Evolutionary conservation across 2,888 invertebrate species (phyloP).

Genomic region (Parthenolecanium corni): DNA sequence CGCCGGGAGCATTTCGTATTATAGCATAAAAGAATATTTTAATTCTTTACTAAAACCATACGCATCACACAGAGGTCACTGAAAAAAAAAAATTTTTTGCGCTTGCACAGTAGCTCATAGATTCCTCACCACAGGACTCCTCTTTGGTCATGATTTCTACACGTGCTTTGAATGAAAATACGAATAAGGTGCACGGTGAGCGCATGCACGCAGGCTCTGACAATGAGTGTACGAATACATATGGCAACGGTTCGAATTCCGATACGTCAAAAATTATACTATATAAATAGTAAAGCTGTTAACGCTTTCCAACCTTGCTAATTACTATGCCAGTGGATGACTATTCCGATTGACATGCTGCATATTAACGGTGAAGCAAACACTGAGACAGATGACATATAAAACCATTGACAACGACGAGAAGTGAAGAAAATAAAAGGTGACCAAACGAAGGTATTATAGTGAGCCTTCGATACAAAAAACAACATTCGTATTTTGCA

Average conservation of each 20-base stretch:
- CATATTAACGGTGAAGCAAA: conserved; percentile 14
- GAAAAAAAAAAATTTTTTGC: no score
- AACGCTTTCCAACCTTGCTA: conserved; percentile 5
- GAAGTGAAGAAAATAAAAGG: not conserved
- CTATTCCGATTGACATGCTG: conserved; percentile 9
- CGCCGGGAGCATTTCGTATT: no score
- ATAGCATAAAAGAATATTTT: no score
- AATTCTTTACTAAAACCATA: no score
- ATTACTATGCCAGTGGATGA: conserved; percentile 23
- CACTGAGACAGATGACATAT: not conserved
- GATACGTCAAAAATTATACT: not conserved
- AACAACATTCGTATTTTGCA: no score
- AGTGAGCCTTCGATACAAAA: no score
- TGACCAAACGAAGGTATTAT: no score
- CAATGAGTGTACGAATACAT: not conserved
- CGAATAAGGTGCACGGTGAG: no score
- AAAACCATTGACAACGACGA: conserved; percentile 4
- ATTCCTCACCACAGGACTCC: not conserved
- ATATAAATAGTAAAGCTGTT: not conserved
- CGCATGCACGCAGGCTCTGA: no score
- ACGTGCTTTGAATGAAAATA: not conserved
- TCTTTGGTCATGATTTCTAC: not conserved
- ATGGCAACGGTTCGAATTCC: not conserved
- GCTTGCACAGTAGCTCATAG: no score
- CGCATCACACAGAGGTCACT: no score